A percentile compares a stretch with the other conserved stretches of the same genome.
These are phyloP conservation scores for Sebastes flavidus DNA, from an alignment of 2,797 vertebrate species.

Conservation along the genomic window DNA sequence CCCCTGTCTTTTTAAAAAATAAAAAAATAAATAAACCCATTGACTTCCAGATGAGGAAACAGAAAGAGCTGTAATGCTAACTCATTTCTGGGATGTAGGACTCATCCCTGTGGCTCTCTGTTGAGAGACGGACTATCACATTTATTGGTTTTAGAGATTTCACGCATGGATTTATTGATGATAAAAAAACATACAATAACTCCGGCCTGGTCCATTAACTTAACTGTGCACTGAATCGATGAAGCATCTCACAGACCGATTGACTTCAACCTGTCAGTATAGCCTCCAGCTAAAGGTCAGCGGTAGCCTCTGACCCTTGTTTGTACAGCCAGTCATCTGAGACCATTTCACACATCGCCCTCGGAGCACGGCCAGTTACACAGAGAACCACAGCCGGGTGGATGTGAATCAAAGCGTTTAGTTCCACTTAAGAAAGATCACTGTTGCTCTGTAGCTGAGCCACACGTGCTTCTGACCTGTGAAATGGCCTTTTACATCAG, in stretches of 20 bases:
- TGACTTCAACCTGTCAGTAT: neutral
- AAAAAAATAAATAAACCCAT: no score
- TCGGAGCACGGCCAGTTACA: neutral
- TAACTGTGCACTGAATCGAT: neutral
- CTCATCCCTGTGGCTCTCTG: no score
- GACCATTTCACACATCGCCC: conserved; percentile 1
- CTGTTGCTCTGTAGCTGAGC: neutral
- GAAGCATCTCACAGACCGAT: neutral
- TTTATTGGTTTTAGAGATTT: neutral
- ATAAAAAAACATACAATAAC: neutral
- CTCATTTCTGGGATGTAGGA: no score
- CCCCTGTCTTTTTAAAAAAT: no score
- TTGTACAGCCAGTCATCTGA: neutral
- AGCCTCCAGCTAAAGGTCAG: neutral
- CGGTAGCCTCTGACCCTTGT: neutral
- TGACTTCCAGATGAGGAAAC: no score
- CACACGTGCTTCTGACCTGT: neutral
- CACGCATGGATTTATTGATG: neutral
- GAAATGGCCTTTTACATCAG: neutral
- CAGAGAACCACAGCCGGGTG: neutral
- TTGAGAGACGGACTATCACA: neutral
- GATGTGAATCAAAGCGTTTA: neutral
- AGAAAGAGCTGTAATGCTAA: no score
- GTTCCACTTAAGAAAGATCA: neutral
- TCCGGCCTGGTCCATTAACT: neutral